phyloP scores from a whole-genome alignment of 2,797 vertebrate genomes.

The Falco cherrug region DNA sequence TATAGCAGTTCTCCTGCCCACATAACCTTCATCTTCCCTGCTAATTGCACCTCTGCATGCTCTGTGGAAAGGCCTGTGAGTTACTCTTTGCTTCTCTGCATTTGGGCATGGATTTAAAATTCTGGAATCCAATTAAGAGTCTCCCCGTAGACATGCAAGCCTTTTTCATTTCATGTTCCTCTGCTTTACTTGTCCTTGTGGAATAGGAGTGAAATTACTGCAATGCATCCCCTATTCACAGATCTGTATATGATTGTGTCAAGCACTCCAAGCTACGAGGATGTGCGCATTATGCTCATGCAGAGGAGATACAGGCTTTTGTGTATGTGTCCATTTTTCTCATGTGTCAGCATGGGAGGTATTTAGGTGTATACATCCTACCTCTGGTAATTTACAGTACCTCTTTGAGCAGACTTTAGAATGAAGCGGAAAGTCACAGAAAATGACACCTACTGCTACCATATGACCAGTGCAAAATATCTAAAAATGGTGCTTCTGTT shows the following conservation, averaged over 20 bases:
- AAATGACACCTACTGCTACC: not conserved
- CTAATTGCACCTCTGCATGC: not conserved
- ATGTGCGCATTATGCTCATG: not conserved
- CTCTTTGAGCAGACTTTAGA: not conserved
- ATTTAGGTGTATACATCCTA: not conserved
- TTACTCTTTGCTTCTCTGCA: not conserved
- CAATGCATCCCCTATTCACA: not conserved
- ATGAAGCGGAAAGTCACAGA: not conserved
- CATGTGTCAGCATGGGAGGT: not conserved
- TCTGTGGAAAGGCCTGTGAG: not conserved
- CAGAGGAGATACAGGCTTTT: not conserved
- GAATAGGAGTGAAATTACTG: constrained; percentile 20
- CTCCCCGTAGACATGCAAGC: not conserved
- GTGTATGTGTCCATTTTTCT: not conserved
- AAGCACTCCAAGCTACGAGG: not conserved
- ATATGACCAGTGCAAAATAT: not conserved
- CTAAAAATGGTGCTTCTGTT: not conserved
- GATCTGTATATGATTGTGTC: not conserved
- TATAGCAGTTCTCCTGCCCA: not conserved
- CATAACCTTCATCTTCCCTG: not conserved
- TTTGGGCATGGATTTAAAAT: constrained; percentile 34
- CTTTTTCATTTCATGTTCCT: constrained; percentile 3
- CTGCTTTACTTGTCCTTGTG: not conserved
- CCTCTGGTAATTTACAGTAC: not conserved
- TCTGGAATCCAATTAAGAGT: constrained; percentile 39